Base-by-base conservation (phyloP, 2,888 invertebrate species). In the Leptinotarsa tumamoca region DNA sequence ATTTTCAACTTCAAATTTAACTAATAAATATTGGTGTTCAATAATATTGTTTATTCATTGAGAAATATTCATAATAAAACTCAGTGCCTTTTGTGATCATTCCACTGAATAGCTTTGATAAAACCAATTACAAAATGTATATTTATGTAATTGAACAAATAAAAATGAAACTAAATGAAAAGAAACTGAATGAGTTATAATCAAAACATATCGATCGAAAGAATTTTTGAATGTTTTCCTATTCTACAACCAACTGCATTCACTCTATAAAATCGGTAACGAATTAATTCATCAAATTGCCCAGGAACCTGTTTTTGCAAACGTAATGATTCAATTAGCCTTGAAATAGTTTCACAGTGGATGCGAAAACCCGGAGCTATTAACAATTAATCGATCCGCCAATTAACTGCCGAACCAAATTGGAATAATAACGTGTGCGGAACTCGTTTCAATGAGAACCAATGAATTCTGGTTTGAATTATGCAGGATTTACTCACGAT, bases 351-450 rank as follows among this genome's bases (percentile, higher is more conserved):
- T 78, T 78, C 69, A 73, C 72, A 72, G 72, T 68, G 73, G 75
- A 77, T 75, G 76, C 76, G 52, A 66, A 76, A 61, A 75, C 75
- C 75, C 72, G 21, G 50, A 72, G 43, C 67, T 56, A 69, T 75
- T 74, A 72, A 67, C 71, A 71, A 79, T 79, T 75, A 75, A 75
- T 77, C 77, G 77, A 79, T 77, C 74, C 63, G 61, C 73, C 73
- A 79, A 63, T 63, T 63, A 63, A 63, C 63, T 43, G 63, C 33
- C 33, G 43, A 33, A 23, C 10, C 61, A 15, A 61, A 61, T 23
- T 61, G 23, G 15, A 61, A 61, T 61, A 61, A 63, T 63, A 63
- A 63, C 33, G 63, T 63, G 33, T 63, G 43, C n/a, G 43, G 63
- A 18, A 18, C 43, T 33, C 63, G 43, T 63, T 63, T 43, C 63